Evolutionary conservation across 1,140 invertebrate species (phyloP), one percentile per base, ranked within the genome.

Genomic region (Lycorma delicatula): DNA sequence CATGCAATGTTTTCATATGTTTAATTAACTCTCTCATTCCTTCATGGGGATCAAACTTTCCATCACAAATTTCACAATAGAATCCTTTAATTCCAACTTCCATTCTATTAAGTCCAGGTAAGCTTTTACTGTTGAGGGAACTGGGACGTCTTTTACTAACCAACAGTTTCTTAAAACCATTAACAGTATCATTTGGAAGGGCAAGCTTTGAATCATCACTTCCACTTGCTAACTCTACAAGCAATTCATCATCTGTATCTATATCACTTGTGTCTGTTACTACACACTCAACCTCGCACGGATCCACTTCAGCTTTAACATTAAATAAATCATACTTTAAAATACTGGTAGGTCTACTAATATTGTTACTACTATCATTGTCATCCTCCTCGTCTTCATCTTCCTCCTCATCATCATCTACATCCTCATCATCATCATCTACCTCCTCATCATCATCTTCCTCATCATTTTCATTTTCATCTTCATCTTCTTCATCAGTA

Each of bases 231-330:
- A 2, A 13, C 20, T 12, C 36, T 16, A 41, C 41, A 1, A 20
- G 16, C 41, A 38, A n/a, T 7, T 44, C 41, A 44, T 11, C 7
- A 16, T 44, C 41, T 20, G 41, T 20, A 12, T 44, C 41, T 20
- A 44, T 44, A 44, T 44, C 41, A 44, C 41, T 44, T 44, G 13
- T 44, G 23, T 44, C 41, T 5, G 41, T 44, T 11, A 44, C 41
- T 20, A 44, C 41, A 13, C 41, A 44, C 23, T 44, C 41, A 44
- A 44, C n/a, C 7, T 16, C n/a, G 16, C 13, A 2, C 4, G 41
- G 41, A 44, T 44, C 11, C 18, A 18, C 41, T 7, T 9, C 13
- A 20, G 41, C 7, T 1, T 44, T 44, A 20, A 16, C 1, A 11
- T 44, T 44, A 1, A 44, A 44, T 11, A 44, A 3, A 44, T 12